Evolutionary conservation across 1,140 invertebrate genomes (phyloP), one percentile per base, ranked within the genome.

Genomic region (Tribolium madens): DNA sequence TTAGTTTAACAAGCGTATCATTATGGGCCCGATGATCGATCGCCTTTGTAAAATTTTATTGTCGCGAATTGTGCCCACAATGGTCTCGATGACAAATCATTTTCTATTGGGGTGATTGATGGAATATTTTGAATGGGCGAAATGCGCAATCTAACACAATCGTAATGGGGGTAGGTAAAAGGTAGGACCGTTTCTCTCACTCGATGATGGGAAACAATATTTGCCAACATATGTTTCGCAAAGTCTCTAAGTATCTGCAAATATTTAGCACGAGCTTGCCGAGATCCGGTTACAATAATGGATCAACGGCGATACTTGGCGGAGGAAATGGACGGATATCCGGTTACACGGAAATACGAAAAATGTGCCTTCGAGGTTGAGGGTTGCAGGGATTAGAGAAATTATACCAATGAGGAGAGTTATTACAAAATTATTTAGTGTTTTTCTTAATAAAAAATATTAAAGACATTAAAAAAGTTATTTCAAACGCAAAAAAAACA

Each of bases 221-320:
- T 82, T 79, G 73, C 76, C 75, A 72, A 82, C 81, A 82, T 82
- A 77, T 81, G 79, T 82, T 82, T 80, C 79, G 76, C 79, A 81
- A 81, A 81, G 77, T 70, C 72, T 76, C 50, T 71, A 81, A 82
- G 80, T 79, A 81, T 80, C 53, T 77, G 81, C 78, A 82, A 82
- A 82, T 81, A 82, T 82, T 81, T 80, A 75, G 72, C 73, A 57
- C 60, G 64, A 75, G 75, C 74, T 78, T 75, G 47, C 36, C 42
- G 18, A 74, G 68, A 74, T 81, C 73, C 26, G 46, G 71, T 81
- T 81, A 79, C 79, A 79, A 80, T 60, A 72, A 81, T 81, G 79
- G 79, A 79, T 75, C 75, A 72, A 47, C 15, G 12, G 26, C 57
- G 57, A 64, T 31, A 64, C 13, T 50, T 15, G 12, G 9, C 2